Base-by-base conservation (phyloP, 2,888 invertebrate genomes). In the Eupithecia centaureata region DNA sequence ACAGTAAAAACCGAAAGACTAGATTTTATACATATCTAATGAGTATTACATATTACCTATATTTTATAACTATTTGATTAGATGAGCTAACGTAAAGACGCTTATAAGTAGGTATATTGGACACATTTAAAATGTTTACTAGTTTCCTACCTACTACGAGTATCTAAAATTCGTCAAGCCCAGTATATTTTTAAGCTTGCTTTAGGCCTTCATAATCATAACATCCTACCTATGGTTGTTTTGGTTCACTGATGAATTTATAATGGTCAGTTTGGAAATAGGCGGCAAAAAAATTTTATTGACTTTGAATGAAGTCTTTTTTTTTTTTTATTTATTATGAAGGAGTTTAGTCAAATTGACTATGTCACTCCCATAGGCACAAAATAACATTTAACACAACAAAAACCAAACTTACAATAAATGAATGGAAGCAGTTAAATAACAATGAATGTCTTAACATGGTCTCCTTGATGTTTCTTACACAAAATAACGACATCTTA, bases 41-140 rank as follows among this genome's bases (percentile, higher is more conserved):
- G 52, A 7, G n/a, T n/a, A n/a, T 7, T 52, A 27, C 13, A 27
- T 52, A 15, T n/a, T n/a, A n/a, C n/a, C n/a, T n/a, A n/a, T n/a
- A 57, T 30, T 30, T 28, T 54, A 30, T 18, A 30, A 30, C 13
- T 52, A 27, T 54, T 27, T n/a, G 27, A 27, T 56, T 30, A 30
- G n/a, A 30, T 22, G 58, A 62, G 52, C 59, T 65, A 51, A 65
- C 47, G 54, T 65, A 68, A 13, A 68, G 35, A 52, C 47, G 57
- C n/a, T 56, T 61, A 64, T 61, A n/a, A n/a, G n/a, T n/a, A n/a
- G n/a, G n/a, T 5, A 2, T 27, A 56, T 69, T 69, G 69, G 69
- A 69, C 69, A 65, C 58, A 59, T 65, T 38, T 30, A 47, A 61
- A 57, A 57, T 35, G 51, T n/a, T n/a, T n/a, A 47, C 33, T 61